These are phyloP conservation scores for Ganaspis brasiliensis DNA, from an alignment of 2,888 invertebrate species.

Conservation along the genomic window DNA sequence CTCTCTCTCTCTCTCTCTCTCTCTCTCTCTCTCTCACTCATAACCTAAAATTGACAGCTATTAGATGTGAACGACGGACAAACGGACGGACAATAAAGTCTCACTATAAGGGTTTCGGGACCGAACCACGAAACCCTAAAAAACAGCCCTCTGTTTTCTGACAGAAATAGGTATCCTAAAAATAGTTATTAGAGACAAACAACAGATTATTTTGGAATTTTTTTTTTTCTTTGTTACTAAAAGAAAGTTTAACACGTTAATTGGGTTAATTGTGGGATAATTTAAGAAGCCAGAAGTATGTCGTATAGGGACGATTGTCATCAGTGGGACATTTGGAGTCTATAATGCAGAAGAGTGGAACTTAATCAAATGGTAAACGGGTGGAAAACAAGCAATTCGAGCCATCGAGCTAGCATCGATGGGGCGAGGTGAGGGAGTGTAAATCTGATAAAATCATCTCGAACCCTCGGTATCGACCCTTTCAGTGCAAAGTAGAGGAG, in stretches of 20 bases:
- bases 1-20: too few species aligned
- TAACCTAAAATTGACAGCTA: too few species aligned
- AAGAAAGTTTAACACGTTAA: conserved; percentile 3
- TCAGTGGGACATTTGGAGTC: conserved; percentile 36
- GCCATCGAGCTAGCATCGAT: conserved; percentile 65
- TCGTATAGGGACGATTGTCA: conserved; percentile 37
- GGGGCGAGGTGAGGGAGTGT: conserved; percentile 67
- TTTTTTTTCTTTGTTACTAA: too few species aligned
- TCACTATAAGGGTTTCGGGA: too few species aligned
- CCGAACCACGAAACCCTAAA: too few species aligned
- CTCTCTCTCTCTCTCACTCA: too few species aligned
- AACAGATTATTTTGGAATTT: too few species aligned
- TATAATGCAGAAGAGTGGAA: conserved; percentile 62
- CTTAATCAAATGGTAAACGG: conserved; percentile 80
- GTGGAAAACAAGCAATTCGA: conserved; percentile 79
- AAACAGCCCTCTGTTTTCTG: too few species aligned
- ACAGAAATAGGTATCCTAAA: too few species aligned
- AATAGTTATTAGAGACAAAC: too few species aligned
- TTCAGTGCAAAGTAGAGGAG: conserved; percentile 54
- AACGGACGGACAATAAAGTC: too few species aligned
- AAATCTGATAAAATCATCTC: conserved; percentile 80
- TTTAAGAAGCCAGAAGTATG: conserved; percentile 28
- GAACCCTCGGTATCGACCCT: conserved; percentile 67
- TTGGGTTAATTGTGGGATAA: conserved; percentile 30
- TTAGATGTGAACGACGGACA: too few species aligned